Conservation (phyloP, 2,888 invertebrate genomes). For the Xanthostigma xanthostigma region DNA sequence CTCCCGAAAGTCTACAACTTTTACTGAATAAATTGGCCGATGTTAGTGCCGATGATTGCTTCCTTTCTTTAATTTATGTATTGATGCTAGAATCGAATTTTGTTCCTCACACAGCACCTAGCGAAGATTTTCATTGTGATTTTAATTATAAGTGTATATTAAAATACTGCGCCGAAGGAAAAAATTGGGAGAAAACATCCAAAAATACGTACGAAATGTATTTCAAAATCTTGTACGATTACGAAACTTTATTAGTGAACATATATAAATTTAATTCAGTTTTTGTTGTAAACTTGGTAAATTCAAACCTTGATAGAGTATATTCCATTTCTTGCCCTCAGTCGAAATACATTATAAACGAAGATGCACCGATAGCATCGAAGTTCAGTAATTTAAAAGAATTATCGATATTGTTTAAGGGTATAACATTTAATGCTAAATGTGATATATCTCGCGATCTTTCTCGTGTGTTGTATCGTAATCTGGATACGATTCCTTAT, state of each 20-base stretch:
- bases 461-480: too few relatives aligned
- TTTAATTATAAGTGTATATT: slow-evolving; percentile 19
- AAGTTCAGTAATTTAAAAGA: slow-evolving; percentile 21
- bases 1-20: too few relatives aligned
- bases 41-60: slow-evolving; percentile 18
- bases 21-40: background rate
- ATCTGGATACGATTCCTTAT: slow-evolving; percentile 24
- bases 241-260: too few relatives aligned
- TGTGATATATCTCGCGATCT: slow-evolving; percentile 9
- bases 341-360: slow-evolving; percentile 17
- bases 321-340: too few relatives aligned
- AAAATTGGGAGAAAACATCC: too few relatives aligned
- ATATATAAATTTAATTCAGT: too few relatives aligned
- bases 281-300: too few relatives aligned
- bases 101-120: slow-evolving; percentile 14
- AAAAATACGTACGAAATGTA: too few relatives aligned
- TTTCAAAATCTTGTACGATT: too few relatives aligned
- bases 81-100: slow-evolving; percentile 27
- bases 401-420: slow-evolving; percentile 22
- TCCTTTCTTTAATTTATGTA: slow-evolving; percentile 24
- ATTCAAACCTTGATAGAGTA: too few relatives aligned
- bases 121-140: slow-evolving; percentile 9
- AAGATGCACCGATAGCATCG: slow-evolving; percentile 1
- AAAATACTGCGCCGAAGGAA: too few relatives aligned
- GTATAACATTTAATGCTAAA: slow-evolving; percentile 22